Evolutionary conservation across 2,888 invertebrate species (phyloP).

Genomic region (Stenchaetothrips biformis): DNA sequence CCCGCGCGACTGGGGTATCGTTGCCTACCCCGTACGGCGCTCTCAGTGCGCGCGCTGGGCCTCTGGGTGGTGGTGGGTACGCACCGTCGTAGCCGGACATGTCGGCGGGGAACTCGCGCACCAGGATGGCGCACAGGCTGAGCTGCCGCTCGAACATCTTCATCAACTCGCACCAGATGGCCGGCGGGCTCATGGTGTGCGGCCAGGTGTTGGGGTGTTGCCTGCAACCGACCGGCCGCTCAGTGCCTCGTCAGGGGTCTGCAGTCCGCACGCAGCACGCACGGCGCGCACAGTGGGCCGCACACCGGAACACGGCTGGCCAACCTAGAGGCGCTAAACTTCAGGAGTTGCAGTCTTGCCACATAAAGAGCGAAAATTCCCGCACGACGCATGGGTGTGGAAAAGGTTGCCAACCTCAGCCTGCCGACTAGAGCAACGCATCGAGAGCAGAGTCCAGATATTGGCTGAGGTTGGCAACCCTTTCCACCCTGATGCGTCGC

Average conservation of each 20-base stretch:
- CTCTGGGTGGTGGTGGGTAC: not conserved
- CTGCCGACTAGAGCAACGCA: no score
- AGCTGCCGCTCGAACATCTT: slow-evolving; percentile 4
- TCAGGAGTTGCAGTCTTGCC: not conserved
- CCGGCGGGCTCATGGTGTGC: not conserved
- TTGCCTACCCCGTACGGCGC: no score
- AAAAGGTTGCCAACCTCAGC: not conserved
- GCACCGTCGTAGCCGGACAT: not conserved
- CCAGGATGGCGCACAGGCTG: not conserved
- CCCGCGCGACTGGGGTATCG: no score
- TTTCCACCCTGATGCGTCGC: no score
- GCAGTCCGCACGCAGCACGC: not conserved
- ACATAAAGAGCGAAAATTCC: not conserved
- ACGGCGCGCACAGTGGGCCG: not conserved
- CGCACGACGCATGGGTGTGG: not conserved
- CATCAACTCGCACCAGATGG: slow-evolving; percentile 18
- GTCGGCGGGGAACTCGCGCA: not conserved
- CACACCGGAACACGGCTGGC: not conserved
- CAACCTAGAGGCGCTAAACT: not conserved
- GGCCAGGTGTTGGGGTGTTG: not conserved
- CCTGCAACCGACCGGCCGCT: not conserved
- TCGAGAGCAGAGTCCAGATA: no score
- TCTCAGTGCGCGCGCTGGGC: no score
- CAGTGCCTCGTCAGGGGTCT: not conserved
- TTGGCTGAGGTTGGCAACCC: no score